Base-by-base conservation (phyloP, 2,888 invertebrate species). In the Sinodicranocentrus sp. region DNA sequence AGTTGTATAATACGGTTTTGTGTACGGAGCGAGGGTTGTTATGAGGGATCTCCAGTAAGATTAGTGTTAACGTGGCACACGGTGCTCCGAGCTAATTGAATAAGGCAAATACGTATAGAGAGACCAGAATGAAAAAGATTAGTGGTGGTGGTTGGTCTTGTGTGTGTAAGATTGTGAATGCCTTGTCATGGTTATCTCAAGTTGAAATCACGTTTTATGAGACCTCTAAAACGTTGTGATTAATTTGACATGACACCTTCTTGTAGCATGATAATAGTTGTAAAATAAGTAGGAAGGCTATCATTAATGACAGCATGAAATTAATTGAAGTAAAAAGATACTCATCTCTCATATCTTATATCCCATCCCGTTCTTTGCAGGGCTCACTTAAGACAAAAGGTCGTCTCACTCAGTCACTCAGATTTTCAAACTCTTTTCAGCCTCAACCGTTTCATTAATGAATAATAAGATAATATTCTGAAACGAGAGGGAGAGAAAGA, bases 241-340 rank as follows among this genome's bases (percentile, higher is more conserved):
- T 80, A 80, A 80, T 80, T 80, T 80, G 80, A 80, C 80, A 72
- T 72, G 80, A 72, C 80, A 80, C 80, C 72, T 80, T 80, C 72
- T 72, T 54, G 54, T 80, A 67, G 63, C 67, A 80, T 80, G 72
- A 80, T 80, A 80, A 80, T 80, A 71, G 67, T 57, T 72, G 57
- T 65, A 59, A 80, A 80, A 67, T 80, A 72, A 57, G 80, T 67
- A 61, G 80, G 80, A 61, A 72, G 80, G 80, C 65, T 72, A 80
- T 80, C 80, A 80, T 72, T 80, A 80, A 80, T 80, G 80, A 80
- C 80, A 80, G 80, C 80, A 72, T 80, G 72, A 80, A 80, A 80
- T 80, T 80, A 80, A 80, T 80, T 80, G 72, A 80, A 43, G 52
- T 80, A 72, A 65, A 15, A 71, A 72, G 72, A 61, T 61, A 61